Evolutionary conservation across 2,113 vertebrate species (phyloP), one percentile per base, ranked within the genome.

Genomic region (Oreochromis spilurus): DNA sequence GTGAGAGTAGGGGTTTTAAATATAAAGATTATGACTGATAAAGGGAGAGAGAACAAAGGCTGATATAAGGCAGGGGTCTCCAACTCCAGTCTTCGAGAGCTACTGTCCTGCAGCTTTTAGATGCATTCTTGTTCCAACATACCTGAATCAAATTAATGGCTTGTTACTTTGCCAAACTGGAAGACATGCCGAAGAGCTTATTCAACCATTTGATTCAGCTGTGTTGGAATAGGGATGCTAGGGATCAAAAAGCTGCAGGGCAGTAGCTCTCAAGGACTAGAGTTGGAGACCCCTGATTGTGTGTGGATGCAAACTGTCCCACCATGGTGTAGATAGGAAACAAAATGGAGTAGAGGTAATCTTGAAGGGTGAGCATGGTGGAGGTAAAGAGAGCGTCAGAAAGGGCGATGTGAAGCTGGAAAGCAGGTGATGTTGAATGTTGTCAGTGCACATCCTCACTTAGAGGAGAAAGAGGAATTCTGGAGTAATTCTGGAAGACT

Each of bases 101-200:
- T 62, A 36, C 58, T 36, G 31, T 62, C 58, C 58, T 62, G 31
- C 58, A 62, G 31, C 17, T 62, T 62, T 62, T 62, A 62, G 58
- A 36, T 62, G 58, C 17, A 36, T 62, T 36, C 58, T 7, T 62
- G 9, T 7, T 36, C 58, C 58, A 62, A n/a, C 31, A 62, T 19
- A 62, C 58, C 31, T 62, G 17, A 62, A 36, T 36, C 17, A 3
- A 62, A 62, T 58, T 36, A 62, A 62, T 62, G 58, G 2, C 31
- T 62, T n/a, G 0, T 62, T 62, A 0, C 17, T 62, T 2, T 36
- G 5, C 31, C 58, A 11, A 62, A 36, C 31, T 62, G 0, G 58
- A 62, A 3, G 58, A 19, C 17, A 62, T 4, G 9, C 29, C 34
- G 9, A 62, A 19, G 58, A 1, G 58, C n/a, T 62, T 2, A 12